Base-by-base conservation (phyloP, 2,113 vertebrate species). In the Apteryx owenii region DNA sequence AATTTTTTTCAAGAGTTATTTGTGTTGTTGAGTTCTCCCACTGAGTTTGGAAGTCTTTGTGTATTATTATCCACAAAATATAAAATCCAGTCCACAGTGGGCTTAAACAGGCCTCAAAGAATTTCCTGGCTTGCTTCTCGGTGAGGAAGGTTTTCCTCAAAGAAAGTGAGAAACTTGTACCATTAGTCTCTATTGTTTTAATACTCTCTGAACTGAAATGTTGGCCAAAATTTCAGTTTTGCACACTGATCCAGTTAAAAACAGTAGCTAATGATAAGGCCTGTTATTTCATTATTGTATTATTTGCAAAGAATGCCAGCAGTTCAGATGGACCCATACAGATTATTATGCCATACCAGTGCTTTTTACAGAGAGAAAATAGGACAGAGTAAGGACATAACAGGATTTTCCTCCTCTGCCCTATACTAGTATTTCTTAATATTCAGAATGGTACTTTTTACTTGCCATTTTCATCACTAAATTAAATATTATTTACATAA, bases 41-140 rank as follows among this genome's bases (percentile, higher is more conserved):
- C 85, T 56, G 85, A 68, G 72, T 80, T 88, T 89, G 50, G 77
- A 96, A 87, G 64, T 65, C 64, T 96, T 91, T 96, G 56, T 95
- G 26, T 83, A 75, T 89, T 94, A 71, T 88, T 89, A 48, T 42
- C 44, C 38, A 66, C 36, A 42, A 70, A 94, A 75, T 78, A 66
- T 79, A 95, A 94, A 94, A 90, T 75, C 50, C 50, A 73, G 25
- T 68, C 36, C 26, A 40, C 53, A 82, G 31, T 3, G 4, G 38
- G 85, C 80, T 88, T 90, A 78, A 90, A 92, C 40, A 78, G 69
- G 29, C 72, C 46, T 90, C 54, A 68, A 1, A 95, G 29, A 81
- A 62, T 90, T 81, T 56, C 19, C 80, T 80, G 62, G 13, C 38
- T 90, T 90, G 64, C 12, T 85, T 73, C 46, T 83, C 36, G 10